phyloP scores from a whole-genome alignment of 2,888 invertebrate genomes.

The Cantharis flavilabris region DNA sequence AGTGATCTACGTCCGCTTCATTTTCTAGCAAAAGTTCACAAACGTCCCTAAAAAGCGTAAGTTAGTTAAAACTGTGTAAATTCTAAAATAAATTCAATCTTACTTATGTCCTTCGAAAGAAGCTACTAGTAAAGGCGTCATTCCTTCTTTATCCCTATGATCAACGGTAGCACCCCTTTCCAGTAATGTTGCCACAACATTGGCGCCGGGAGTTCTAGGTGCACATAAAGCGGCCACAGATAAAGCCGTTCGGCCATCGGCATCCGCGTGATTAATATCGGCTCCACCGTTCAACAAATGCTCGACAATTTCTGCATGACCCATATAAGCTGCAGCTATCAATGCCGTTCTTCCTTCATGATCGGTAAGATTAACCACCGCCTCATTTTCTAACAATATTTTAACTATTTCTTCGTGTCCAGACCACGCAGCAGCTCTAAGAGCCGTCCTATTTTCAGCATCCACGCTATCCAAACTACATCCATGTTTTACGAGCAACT shows the following conservation, averaged over 20 bases:
- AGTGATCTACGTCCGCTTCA: constrained; percentile 90
- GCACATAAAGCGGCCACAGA: constrained; percentile 87
- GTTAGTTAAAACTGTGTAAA: no score
- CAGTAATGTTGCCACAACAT: constrained; percentile 72
- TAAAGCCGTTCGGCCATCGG: constrained; percentile 85
- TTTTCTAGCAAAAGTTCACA: constrained; percentile 89
- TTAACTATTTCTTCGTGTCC: constrained; percentile 86
- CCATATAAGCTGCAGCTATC: constrained; percentile 96
- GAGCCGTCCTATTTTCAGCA: constrained; percentile 84
- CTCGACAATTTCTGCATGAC: constrained; percentile 88
- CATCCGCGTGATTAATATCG: constrained; percentile 82
- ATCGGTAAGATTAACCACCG: constrained; percentile 82
- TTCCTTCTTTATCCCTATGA: constrained; percentile 82
- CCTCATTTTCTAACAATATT: constrained; percentile 75
- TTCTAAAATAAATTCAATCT: constrained; percentile 40
- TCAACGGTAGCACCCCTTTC: constrained; percentile 84
- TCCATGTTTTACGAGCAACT: constrained; percentile 74
- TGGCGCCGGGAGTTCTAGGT: constrained; percentile 74
- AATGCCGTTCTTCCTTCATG: constrained; percentile 90
- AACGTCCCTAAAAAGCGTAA: constrained; percentile 67
- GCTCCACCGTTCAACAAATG: constrained; percentile 82
- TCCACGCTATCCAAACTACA: constrained; percentile 88
- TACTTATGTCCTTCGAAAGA: constrained; percentile 89
- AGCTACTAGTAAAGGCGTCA: constrained; percentile 86
- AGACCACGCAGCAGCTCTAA: constrained; percentile 92